These are phyloP conservation scores for Mandrillus leucophaeus DNA, from an alignment of 2,113 vertebrate genomes.

Conservation along the genomic window DNA sequence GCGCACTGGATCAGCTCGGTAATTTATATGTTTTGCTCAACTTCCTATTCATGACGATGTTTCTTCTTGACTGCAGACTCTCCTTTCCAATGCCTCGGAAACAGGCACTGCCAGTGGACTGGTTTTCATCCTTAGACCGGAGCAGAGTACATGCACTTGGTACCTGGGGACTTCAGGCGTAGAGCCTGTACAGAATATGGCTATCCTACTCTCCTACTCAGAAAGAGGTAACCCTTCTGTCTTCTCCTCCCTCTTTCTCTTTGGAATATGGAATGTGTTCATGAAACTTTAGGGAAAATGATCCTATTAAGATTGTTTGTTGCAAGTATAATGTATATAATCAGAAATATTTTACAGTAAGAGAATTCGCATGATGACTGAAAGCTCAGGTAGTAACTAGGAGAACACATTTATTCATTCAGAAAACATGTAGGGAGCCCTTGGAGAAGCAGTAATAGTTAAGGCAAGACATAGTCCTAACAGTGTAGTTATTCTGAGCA, in stretches of 20 bases:
- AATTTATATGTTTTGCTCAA: not conserved
- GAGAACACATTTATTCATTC: not conserved
- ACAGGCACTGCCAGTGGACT: constrained; percentile 89
- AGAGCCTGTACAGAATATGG: constrained; percentile 83
- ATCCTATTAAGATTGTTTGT: not conserved
- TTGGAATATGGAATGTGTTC: not conserved
- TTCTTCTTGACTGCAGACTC: constrained; percentile 77
- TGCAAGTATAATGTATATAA: not conserved
- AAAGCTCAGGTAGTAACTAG: not conserved
- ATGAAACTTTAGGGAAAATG: not conserved
- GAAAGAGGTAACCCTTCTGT: constrained; percentile 83
- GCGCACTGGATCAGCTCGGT: not conserved
- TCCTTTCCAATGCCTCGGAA: constrained; percentile 78
- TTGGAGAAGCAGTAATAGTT: not conserved
- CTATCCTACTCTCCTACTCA: constrained; percentile 89
- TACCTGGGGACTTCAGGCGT: constrained; percentile 83
- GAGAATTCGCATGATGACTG: not conserved
- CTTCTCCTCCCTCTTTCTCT: not conserved
- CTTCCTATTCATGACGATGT: not conserved
- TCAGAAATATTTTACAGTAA: not conserved
- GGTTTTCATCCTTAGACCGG: constrained; percentile 85
- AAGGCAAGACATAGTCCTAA: not conserved
- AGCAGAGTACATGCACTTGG: constrained; percentile 86
- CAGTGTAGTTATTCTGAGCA: not conserved
- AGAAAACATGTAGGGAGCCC: not conserved